Conservation (phyloP, 2,113 vertebrate genomes). For the Arvicanthis niloticus region DNA sequence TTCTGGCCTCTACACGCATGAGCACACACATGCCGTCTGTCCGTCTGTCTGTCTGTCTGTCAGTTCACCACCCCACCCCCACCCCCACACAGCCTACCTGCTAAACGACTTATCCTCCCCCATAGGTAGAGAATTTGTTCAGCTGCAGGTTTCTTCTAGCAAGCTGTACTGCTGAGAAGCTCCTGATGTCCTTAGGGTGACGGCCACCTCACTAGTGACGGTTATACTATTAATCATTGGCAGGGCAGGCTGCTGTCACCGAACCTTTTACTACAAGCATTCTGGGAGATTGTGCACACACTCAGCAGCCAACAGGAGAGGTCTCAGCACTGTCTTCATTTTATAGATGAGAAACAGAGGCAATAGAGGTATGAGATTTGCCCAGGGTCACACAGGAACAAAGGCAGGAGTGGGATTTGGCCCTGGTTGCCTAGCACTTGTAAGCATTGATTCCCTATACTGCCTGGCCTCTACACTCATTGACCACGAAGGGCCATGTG, state of each 20-base stretch:
- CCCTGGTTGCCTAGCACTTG: fast-evolving
- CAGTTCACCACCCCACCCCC: too few species aligned
- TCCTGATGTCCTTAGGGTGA: neutral
- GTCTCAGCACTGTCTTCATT: fast-evolving
- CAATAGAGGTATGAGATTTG: neutral
- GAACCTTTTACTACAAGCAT: neutral
- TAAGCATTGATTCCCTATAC: fast-evolving
- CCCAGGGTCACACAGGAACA: fast-evolving
- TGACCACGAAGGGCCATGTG: fast-evolving
- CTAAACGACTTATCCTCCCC: neutral
- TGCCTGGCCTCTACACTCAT: neutral
- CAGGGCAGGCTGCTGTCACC: too few species aligned
- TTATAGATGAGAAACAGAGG: neutral
- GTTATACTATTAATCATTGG: neutral
- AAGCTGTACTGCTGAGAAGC: fast-evolving
- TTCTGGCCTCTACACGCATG: neutral
- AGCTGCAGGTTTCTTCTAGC: neutral
- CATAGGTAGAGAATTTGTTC: too few species aligned
- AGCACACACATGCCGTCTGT: neutral
- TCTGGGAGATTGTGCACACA: neutral
- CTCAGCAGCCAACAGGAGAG: neutral
- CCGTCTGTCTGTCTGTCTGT: neutral
- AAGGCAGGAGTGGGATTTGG: neutral
- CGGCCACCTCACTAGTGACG: neutral
- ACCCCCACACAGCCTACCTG: neutral